Base-by-base conservation (phyloP, 2,888 invertebrate species). In the Brachypterus glaber region DNA sequence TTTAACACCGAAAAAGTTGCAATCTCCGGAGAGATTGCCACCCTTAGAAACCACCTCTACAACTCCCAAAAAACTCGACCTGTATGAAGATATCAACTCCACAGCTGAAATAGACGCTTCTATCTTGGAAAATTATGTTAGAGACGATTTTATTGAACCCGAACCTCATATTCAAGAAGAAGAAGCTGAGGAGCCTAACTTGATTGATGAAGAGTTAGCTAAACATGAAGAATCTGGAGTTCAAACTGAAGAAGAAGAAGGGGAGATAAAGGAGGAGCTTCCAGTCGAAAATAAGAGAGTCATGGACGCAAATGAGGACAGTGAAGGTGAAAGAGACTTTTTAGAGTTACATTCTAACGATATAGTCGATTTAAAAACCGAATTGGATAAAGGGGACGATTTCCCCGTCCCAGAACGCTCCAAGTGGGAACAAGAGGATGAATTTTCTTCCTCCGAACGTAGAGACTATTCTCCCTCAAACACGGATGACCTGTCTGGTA, bases 371-470 rank as follows among this genome's bases (percentile, higher is more conserved):
- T 68, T 75, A 50, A 64, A 68, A 49, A 50, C 60, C 2, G 75
- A 74, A 44, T 55, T 68, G 7, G 61, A 59, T 9, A 60, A 55
- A 52, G 68, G 68, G 33, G 79, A 82, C 60, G 74, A 82, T 59
- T 61, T 84, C 35, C 79, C 77, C 2, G 51, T 86, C 41, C 87
- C 90, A 1, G 88, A 82, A 55, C 67, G 82, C 34, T 90, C 90
- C 1, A 90, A 90, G 64, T 91, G 91, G 91, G 91, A 91, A 64
- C 76, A 85, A 17, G 81, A 81, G 27, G 83, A 82, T 35, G 76
- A 78, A 26, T 68, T 44, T 17, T 45, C 43, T 17, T 54, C 54
- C 27, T 46, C 43, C 7, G 38, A 37, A 29, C 49, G 47, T 49
- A 36, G 48, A 62, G 70, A 62, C 17, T n/a, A n/a, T n/a, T n/a